Conservation (phyloP, 2,113 vertebrate genomes). For the Dasyurus viverrinus region DNA sequence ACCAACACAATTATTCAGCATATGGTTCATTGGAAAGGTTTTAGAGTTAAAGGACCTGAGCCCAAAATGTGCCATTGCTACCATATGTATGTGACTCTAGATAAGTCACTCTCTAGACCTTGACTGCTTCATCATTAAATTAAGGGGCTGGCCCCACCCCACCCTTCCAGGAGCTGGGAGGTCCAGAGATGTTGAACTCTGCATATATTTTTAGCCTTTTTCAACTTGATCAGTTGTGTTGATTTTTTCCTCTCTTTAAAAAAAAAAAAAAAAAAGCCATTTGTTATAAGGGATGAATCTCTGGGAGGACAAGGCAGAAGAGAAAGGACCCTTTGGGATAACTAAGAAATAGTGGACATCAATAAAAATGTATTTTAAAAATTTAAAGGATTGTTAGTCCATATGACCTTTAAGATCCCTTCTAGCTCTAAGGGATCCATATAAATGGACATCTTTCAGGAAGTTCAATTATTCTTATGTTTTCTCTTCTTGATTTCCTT, state of each 20-base stretch:
- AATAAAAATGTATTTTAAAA: background rate
- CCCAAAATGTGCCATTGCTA: background rate
- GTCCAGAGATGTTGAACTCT: background rate
- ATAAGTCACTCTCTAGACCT: background rate
- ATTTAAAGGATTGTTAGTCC: no score
- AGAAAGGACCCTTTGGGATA: background rate
- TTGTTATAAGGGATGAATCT: background rate
- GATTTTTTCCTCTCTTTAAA: background rate
- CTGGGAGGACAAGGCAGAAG: background rate
- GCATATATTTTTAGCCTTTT: background rate
- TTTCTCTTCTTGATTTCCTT: no score
- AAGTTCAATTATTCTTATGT: no score
- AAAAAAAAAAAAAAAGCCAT: background rate
- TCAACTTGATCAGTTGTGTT: background rate
- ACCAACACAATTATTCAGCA: background rate
- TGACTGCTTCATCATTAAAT: background rate
- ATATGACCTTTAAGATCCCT: background rate
- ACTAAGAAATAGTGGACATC: background rate
- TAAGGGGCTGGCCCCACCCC: background rate
- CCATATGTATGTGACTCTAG: background rate
- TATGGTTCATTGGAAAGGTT: background rate
- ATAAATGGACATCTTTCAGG: no score
- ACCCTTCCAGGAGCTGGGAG: background rate
- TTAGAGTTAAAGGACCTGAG: background rate
- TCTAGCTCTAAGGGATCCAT: background rate